Evolutionary conservation across 2,113 vertebrate genomes (phyloP).

Genomic region (Hyla sarda): DNA sequence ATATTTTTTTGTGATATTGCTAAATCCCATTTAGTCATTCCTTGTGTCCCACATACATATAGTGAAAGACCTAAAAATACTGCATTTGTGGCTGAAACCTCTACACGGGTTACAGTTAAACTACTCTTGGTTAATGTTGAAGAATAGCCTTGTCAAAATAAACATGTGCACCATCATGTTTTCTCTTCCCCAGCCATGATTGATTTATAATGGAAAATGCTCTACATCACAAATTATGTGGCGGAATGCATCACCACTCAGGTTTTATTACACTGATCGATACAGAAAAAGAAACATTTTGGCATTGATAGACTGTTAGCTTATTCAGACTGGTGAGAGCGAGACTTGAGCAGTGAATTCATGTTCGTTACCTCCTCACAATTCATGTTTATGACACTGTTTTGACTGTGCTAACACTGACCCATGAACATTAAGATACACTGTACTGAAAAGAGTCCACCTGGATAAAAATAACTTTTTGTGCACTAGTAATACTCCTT

Average conservation of each 20-base stretch:
- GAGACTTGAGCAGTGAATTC: slow-evolving; percentile 4
- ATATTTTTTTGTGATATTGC: too few species aligned
- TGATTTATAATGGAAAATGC: slow-evolving; percentile 28
- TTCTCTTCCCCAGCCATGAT: neutral
- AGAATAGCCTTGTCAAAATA: too few species aligned
- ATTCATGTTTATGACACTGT: neutral
- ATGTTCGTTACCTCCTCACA: neutral
- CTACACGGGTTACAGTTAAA: too few species aligned
- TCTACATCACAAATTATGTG: slow-evolving; percentile 2
- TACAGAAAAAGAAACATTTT: slow-evolving; percentile 21
- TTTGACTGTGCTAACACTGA: neutral
- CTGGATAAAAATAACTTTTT: too few species aligned
- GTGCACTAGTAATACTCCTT: too few species aligned
- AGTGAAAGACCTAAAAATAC: too few species aligned
- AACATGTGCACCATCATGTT: slow-evolving; percentile 18
- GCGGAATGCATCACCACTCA: neutral
- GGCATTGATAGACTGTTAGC: slow-evolving; percentile 14
- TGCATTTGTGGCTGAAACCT: too few species aligned
- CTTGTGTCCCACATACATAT: too few species aligned
- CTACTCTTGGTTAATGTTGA: too few species aligned
- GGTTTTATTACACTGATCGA: slow-evolving; percentile 32
- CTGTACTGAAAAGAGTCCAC: too few species aligned
- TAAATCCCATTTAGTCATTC: too few species aligned
- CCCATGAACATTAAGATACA: too few species aligned
- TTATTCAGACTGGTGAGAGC: neutral